Conservation (phyloP, 2,888 invertebrate genomes). For the Ptychoptera albimana region DNA sequence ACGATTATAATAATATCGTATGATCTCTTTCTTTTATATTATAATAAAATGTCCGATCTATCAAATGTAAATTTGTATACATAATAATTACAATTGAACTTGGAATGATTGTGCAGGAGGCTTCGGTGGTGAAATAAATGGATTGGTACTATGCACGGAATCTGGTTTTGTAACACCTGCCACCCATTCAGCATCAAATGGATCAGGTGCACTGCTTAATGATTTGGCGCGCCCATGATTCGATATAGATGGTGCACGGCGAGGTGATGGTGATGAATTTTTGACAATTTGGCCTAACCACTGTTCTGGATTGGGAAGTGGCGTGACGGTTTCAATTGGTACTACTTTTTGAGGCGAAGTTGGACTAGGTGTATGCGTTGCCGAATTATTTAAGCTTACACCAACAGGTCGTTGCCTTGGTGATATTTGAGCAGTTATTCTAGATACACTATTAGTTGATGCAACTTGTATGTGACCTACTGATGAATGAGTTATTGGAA, state of each 20-base stretch:
- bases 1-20: too few species aligned
- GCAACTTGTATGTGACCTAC: conserved; percentile 9
- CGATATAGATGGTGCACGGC: conserved; percentile 37
- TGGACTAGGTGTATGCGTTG: conserved; percentile 14
- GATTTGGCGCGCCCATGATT: conserved; percentile 42
- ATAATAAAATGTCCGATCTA: not conserved
- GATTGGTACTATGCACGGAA: conserved; percentile 31
- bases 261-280: conserved; percentile 36
- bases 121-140: conserved; percentile 32
- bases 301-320: conserved; percentile 65
- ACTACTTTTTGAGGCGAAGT: conserved; percentile 15
- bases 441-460: conserved; percentile 8
- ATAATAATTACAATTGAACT: conserved; percentile 24
- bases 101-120: conserved; percentile 30
- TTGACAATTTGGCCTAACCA: conserved; percentile 63
- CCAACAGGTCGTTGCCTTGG: conserved; percentile 41
- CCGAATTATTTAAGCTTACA: conserved; percentile 15
- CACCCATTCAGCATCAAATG: conserved; percentile 77
- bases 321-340: conserved; percentile 28
- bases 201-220: conserved; percentile 42
- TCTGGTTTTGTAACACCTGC: conserved; percentile 38
- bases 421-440: conserved; percentile 32
- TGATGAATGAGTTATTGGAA: conserved; percentile 1
- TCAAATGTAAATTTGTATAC: not conserved
- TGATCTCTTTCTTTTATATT: too few species aligned